phyloP scores from a whole-genome alignment of 2,797 vertebrate genomes.

The Dipus sagitta region DNA sequence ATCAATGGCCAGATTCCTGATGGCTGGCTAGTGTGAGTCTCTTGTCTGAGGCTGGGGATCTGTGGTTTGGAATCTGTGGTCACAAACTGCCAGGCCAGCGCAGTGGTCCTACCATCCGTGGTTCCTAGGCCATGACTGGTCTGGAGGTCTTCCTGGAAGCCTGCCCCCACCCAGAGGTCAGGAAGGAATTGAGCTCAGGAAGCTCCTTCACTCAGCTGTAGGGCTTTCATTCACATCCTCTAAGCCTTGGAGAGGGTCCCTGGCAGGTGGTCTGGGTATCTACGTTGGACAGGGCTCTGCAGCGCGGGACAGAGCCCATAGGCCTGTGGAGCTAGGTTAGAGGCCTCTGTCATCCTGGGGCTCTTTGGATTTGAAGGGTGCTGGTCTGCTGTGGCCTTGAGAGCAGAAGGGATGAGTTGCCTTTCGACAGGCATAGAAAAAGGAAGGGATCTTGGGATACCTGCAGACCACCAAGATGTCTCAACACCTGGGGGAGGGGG shows the following conservation, averaged over 20 bases:
- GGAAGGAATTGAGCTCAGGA: rapidly evolving
- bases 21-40: background rate
- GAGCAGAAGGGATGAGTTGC: background rate
- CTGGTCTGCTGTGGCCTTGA: background rate
- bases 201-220: background rate
- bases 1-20: background rate
- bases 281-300: background rate
- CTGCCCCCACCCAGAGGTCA: rapidly evolving
- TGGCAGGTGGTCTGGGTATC: rapidly evolving
- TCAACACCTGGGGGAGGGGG: background rate
- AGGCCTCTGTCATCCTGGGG: background rate
- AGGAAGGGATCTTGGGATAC: background rate
- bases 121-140: background rate
- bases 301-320: rapidly evolving
- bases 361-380: background rate
- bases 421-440: background rate
- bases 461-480: background rate
- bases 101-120: background rate
- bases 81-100: rapidly evolving
- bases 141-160: background rate
- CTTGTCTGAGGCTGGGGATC: background rate
- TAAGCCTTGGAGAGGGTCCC: background rate
- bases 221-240: background rate
- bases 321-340: background rate
- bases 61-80: rapidly evolving